Conservation (phyloP, 1,140 invertebrate species). For the Conus ventricosus region DNA sequence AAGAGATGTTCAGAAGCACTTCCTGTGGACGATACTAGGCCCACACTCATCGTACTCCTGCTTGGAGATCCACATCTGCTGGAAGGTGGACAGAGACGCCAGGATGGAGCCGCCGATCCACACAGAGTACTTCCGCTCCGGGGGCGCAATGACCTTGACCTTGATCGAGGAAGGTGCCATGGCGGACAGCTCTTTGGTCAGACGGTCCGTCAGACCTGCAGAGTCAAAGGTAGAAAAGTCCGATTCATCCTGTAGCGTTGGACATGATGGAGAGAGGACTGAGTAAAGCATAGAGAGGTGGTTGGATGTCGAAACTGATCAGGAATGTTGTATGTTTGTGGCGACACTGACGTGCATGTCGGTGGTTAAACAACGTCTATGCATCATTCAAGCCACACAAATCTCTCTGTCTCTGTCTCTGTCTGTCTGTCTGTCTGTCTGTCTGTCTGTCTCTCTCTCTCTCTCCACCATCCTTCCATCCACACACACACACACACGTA, state of each 20-base stretch:
- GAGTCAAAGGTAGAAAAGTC: not conserved
- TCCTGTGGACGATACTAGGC: conserved; percentile 81
- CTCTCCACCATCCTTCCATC: no score
- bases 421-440: not conserved
- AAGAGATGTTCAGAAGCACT: conserved; percentile 70
- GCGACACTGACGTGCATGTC: no score
- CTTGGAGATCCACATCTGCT: conserved; percentile 80
- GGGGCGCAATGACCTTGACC: conserved; percentile 84
- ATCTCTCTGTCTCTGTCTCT: not conserved
- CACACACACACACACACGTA: no score
- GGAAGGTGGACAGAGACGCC: conserved; percentile 80
- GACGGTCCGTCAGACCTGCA: conserved; percentile 41
- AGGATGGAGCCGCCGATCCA: conserved; percentile 77
- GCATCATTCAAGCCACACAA: not conserved
- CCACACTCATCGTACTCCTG: conserved; percentile 92
- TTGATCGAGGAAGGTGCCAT: conserved; percentile 85
- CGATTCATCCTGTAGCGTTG: not conserved
- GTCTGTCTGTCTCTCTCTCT: no score
- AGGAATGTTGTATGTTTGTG: not conserved
- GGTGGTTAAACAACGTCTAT: no score
- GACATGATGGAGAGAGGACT: not conserved
- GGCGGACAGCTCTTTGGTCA: conserved; percentile 84
- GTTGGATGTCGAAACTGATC: not conserved
- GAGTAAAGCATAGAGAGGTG: not conserved
- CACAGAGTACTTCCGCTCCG: conserved; percentile 71